A percentile compares a stretch with the other conserved stretches of the same genome.
Conservation (phyloP, 2,797 vertebrate genomes). For the Cichlasoma orientale region DNA sequence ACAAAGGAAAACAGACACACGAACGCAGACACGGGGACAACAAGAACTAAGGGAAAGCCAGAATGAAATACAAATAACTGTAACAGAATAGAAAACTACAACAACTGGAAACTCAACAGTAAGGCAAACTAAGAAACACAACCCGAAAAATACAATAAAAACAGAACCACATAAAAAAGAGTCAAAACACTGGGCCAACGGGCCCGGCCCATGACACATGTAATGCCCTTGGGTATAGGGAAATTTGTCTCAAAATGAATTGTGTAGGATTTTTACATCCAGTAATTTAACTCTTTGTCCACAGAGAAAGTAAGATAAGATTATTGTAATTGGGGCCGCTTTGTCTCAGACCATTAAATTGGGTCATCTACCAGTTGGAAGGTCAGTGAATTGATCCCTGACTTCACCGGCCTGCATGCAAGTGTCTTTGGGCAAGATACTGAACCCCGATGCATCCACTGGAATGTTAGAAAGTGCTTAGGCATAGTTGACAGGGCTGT, state of each 20-base stretch:
- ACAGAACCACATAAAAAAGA: no score
- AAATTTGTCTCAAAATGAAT: not conserved
- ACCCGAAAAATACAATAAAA: no score
- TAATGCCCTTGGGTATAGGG: not conserved
- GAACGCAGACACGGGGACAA: no score
- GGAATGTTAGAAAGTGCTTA: accelerated
- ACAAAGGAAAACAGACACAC: no score
- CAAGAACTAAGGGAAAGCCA: no score
- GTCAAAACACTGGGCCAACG: no score
- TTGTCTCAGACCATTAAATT: not conserved
- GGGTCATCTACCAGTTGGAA: not conserved
- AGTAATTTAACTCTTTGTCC: not conserved
- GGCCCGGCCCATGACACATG: no score
- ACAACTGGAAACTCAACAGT: no score
- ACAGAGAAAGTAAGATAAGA: not conserved
- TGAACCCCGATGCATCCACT: not conserved
- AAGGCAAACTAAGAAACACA: no score
- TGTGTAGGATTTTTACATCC: not conserved
- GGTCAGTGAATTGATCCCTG: not conserved
- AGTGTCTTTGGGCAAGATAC: not conserved
- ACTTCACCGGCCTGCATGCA: not conserved
- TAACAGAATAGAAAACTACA: no score
- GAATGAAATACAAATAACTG: no score
- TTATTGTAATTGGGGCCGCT: not conserved
- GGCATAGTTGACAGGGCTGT: not conserved